These are phyloP conservation scores for Malurus elegans DNA, from an alignment of 2,113 vertebrate genomes.

Conservation along the genomic window DNA sequence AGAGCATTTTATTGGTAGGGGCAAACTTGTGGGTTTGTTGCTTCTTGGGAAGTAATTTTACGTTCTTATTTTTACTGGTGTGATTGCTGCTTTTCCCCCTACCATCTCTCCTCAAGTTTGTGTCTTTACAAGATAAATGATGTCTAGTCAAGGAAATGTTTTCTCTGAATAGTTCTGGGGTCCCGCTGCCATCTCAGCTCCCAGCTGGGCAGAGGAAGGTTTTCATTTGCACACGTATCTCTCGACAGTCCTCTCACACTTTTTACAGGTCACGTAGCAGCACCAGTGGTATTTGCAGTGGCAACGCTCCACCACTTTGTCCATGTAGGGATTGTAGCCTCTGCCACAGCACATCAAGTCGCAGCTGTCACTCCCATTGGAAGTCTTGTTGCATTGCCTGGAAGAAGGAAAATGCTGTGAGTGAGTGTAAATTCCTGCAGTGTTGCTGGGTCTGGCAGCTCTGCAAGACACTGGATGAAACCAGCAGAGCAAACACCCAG, in stretches of 20 bases:
- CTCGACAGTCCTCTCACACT: constrained; percentile 92
- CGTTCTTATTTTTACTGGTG: not conserved
- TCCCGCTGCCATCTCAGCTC: constrained; percentile 27
- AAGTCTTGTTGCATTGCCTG: constrained; percentile 98
- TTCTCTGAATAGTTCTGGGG: constrained; percentile 73
- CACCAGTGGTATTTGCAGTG: constrained; percentile 99
- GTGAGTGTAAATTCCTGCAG: rapidly evolving
- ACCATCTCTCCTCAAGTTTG: not conserved
- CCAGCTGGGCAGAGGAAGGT: not conserved
- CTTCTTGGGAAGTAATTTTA: not conserved
- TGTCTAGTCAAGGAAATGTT: not conserved
- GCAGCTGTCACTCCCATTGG: constrained; percentile 94
- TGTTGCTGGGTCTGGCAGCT: not conserved
- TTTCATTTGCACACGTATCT: constrained; percentile 96
- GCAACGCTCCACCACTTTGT: constrained; percentile 93
- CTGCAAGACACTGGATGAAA: not conserved
- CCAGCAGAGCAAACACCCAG: not conserved
- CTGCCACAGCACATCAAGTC: constrained; percentile 98
- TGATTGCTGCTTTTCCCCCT: not conserved
- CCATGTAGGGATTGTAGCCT: constrained; percentile 96
- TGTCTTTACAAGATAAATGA: not conserved
- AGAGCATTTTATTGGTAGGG: not conserved
- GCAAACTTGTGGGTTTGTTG: not conserved
- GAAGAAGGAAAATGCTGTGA: not conserved
- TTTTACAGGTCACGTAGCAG: constrained; percentile 98